Evolutionary conservation across 1,140 invertebrate genomes (phyloP).

Genomic region (Musca domestica): DNA sequence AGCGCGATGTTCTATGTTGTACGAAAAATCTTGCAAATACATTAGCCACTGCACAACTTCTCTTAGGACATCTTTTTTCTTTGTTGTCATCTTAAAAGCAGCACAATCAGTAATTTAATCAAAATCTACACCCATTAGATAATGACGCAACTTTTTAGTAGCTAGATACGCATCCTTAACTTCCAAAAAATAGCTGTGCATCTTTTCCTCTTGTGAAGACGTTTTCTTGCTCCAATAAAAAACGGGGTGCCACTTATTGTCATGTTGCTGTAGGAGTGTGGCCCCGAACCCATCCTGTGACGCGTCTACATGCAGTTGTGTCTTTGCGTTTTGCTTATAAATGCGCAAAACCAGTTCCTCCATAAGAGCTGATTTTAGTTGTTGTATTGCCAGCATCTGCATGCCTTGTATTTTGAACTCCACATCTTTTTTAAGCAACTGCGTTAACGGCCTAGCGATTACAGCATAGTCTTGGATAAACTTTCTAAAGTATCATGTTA

Average conservation of each 20-base stretch:
- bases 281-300: neutral
- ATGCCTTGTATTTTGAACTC: neutral
- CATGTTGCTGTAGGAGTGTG: neutral
- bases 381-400: neutral
- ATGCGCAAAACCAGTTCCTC: neutral
- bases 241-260: too few species aligned
- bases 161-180: neutral
- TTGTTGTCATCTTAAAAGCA: slow-evolving; percentile 11
- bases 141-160: neutral
- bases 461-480: slow-evolving; percentile 1
- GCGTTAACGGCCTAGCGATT: neutral
- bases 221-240: too few species aligned
- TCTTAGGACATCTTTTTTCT: neutral
- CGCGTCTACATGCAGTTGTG: neutral
- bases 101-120: neutral
- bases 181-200: too few species aligned
- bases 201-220: too few species aligned
- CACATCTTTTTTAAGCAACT: neutral
- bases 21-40: slow-evolving; percentile 13
- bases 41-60: slow-evolving; percentile 2
- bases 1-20: neutral
- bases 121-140: neutral
- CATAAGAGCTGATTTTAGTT: neutral
- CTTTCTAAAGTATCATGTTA: too few species aligned
- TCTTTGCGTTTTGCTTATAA: neutral